Percentiles rank a stretch among this genome's conserved stretches.
phyloP scores from a whole-genome alignment of 2,113 vertebrate species.

The Pongo pygmaeus region DNA sequence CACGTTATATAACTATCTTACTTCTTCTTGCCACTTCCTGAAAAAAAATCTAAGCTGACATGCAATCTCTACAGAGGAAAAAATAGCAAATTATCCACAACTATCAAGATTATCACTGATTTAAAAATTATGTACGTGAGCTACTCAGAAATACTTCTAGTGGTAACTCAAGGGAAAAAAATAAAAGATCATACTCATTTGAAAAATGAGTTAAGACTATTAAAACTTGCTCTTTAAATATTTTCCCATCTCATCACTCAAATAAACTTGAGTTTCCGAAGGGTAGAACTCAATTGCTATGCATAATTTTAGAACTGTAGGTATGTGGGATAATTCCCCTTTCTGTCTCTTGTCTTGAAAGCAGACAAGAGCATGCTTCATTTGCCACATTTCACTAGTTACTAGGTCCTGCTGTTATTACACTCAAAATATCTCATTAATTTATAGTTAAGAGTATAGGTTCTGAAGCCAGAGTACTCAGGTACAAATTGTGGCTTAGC shows the following conservation, averaged over 20 bases:
- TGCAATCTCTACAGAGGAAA: neutral
- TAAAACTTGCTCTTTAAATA: conserved; percentile 5
- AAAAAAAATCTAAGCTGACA: neutral
- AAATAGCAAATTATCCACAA: neutral
- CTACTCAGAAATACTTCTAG: neutral
- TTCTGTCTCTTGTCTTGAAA: neutral
- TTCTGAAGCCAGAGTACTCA: neutral
- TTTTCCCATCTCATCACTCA: conserved; percentile 11
- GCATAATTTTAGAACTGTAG: neutral
- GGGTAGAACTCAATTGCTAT: neutral
- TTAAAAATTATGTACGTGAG: neutral
- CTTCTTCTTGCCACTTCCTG: neutral
- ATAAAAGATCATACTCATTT: neutral
- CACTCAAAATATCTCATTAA: neutral
- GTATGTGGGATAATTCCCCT: neutral
- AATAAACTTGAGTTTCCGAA: conserved; percentile 4
- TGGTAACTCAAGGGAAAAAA: neutral
- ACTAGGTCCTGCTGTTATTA: neutral
- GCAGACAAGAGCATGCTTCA: neutral
- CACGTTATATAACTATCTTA: neutral
- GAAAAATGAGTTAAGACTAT: neutral
- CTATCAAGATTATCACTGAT: neutral
- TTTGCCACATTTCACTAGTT: neutral
- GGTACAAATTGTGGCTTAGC: neutral
- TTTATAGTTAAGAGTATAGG: neutral